Evolutionary conservation across 1,140 invertebrate genomes (phyloP), one percentile per base, ranked within the genome.

Genomic region (Uloborus diversus): DNA sequence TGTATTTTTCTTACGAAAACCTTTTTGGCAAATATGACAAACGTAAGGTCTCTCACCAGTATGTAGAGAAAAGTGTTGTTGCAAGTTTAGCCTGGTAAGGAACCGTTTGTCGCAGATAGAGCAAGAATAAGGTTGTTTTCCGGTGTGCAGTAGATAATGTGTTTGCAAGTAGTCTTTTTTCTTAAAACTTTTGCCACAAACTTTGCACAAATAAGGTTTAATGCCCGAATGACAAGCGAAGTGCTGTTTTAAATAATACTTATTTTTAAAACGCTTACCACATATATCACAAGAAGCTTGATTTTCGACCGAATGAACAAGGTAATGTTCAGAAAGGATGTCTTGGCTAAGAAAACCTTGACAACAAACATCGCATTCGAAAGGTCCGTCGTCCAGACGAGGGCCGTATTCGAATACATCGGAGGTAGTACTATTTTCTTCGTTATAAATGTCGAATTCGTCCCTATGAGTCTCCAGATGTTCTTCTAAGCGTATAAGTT

Each of bases 171-270:
- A 66, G 32, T 79, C 64, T 30, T 68, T 66, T 23, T 66, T 66
- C 17, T 85, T 82, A 78, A 89, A 89, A 1, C 85, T 81, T 82
- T 87, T 87, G 0, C 88, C 87, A 84, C 88, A 89, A 13, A 85
- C 66, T 25, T 86, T 84, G 82, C 88, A 89, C 20, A 87, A 64
- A 82, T 86, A 85, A 11, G 75, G 75, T 23, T 79, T 79, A 5
- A 79, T 37, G 3, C 75, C 75, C 14, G 64, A 32, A 30, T 79
- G 75, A 3, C 32, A 53, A 0, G 42, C 33, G 61, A 56, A 66
- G n/a, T 79, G 75, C 20, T 68, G 30, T n/a, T 79, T 79, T 7
- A 79, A 23, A 13, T 37, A 33, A 23, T 66, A 68, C 23, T 68
- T 79, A 7, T 23, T 57, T 62, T 59, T 57, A 25, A 79, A 66